A percentile compares a stretch with the other conserved stretches of the same genome.
These are phyloP conservation scores for Microplitis demolitor DNA, from an alignment of 1,140 invertebrate genomes.

Conservation along the genomic window DNA sequence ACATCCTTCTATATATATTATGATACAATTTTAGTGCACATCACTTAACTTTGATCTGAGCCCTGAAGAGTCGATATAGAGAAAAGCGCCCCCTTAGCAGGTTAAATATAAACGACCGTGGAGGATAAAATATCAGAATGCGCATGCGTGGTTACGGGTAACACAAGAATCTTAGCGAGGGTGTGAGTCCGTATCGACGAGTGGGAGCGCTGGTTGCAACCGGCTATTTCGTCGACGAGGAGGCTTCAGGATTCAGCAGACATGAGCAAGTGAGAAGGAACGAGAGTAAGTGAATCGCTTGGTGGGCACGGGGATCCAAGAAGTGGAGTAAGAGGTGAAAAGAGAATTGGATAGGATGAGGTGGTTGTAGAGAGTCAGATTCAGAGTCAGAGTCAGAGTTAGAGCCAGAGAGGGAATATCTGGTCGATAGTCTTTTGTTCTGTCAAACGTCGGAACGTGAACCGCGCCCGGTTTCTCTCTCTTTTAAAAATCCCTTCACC, in stretches of 20 bases:
- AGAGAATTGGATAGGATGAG: slow-evolving; percentile 2
- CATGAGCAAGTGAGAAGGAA: background rate
- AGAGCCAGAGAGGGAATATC: slow-evolving; percentile 35
- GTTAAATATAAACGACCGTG: too few relatives aligned
- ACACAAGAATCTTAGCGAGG: background rate
- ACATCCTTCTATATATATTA: too few relatives aligned
- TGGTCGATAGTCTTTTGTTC: slow-evolving; percentile 61
- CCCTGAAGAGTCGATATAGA: too few relatives aligned
- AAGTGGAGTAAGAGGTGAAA: slow-evolving; percentile 23
- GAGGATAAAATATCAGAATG: background rate
- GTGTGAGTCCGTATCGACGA: background rate
- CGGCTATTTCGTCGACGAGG: too few relatives aligned
- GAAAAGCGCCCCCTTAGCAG: too few relatives aligned
- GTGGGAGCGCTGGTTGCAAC: background rate
- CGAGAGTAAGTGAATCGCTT: slow-evolving; percentile 18
- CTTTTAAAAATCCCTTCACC: slow-evolving; percentile 25
- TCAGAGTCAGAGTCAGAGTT: slow-evolving; percentile 26
- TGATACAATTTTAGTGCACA: too few relatives aligned
- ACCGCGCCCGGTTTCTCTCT: slow-evolving; percentile 42
- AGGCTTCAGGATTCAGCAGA: background rate
- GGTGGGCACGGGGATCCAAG: slow-evolving; percentile 4
- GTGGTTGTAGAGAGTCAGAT: too few relatives aligned
- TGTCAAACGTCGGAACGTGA: slow-evolving; percentile 57
- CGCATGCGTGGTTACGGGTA: background rate
- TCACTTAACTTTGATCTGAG: too few relatives aligned